Conservation (phyloP, 2,113 vertebrate genomes). For the Pyrgilauda ruficollis region DNA sequence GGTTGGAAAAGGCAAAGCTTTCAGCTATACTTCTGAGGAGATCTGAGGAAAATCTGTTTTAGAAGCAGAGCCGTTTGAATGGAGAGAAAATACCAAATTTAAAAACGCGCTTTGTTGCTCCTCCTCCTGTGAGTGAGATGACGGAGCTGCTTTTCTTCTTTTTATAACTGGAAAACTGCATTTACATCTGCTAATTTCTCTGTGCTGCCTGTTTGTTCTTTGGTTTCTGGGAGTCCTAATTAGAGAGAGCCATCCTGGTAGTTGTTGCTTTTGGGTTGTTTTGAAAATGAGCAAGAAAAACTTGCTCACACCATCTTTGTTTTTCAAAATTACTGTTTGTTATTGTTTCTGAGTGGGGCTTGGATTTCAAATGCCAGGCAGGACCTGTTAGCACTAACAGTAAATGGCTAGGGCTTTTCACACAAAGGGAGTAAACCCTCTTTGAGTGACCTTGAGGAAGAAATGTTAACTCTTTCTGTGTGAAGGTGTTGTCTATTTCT, state of each 20-base stretch:
- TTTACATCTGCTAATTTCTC: constrained; percentile 34
- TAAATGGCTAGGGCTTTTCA: constrained; percentile 57
- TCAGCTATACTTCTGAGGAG: constrained; percentile 24
- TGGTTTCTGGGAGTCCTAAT: constrained; percentile 53
- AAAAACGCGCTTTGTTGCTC: background rate
- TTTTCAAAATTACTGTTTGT: constrained; percentile 72
- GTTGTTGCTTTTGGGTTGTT: constrained; percentile 72
- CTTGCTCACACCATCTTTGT: constrained; percentile 67
- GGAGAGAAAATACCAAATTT: constrained; percentile 18
- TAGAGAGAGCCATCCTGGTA: constrained; percentile 58
- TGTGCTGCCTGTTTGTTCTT: constrained; percentile 22
- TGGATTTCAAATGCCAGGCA: constrained; percentile 73
- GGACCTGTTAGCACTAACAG: constrained; percentile 45
- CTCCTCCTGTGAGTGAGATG: constrained; percentile 6
- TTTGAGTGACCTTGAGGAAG: constrained; percentile 58
- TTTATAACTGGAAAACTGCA: constrained; percentile 14
- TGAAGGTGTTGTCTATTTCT: background rate
- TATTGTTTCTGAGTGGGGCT: constrained; percentile 76
- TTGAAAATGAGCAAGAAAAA: constrained; percentile 78
- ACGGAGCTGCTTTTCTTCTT: constrained; percentile 32
- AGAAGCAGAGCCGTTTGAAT: background rate
- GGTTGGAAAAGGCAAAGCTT: constrained; percentile 29
- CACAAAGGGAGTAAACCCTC: constrained; percentile 31
- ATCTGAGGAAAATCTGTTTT: background rate
- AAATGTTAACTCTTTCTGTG: constrained; percentile 33